Base-by-base conservation (phyloP, 2,797 vertebrate genomes). In the Orientallactaga sibirica region DNA sequence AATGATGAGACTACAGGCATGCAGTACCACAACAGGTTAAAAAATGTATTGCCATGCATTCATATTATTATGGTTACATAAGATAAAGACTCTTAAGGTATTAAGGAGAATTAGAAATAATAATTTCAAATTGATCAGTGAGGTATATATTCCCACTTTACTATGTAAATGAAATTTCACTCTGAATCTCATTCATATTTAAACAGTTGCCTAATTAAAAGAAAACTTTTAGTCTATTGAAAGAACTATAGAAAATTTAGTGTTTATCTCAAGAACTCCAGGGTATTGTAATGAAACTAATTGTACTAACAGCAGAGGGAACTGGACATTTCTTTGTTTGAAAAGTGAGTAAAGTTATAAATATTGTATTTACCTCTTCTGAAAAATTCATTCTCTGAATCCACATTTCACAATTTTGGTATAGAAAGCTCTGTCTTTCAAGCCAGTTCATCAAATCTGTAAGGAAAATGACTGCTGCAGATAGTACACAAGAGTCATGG, bases 21-120 rank as follows among this genome's bases (percentile, higher is more conserved):
- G 12, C 12, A 70, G 11, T 12, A 33, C 5, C 27, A 70, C 10
- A 29, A 10, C 67, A 12, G 14, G 12, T 14, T 16, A 22, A 41
- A 62, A 43, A 68, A 10, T 41, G 14, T 61, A 64, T 92, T 86
- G 3, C 3, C 5, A 20, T 24, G 66, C 84, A 24, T 85, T 82
- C 88, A 66, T 61, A 61, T 73, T 61, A 55, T 27, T 90, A 81
- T 24, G 48, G 0, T 29, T 41, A 64, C 27, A 84, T 20, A 88
- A 93, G 24, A 73, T 76, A 77, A 93, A 92, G 29, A 22, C 61
- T 19, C 3, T 1, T 7, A 73, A 76, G 16, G 19, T 71, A 76
- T 89, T 61, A 82, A 76, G 27, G 22, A 84, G 41, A 94, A 82
- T 52, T 86, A 48, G 91, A 68, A 55, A 37, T 9, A 58, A 12